A percentile compares a stretch with the other conserved stretches of the same genome.
Conservation (phyloP, 2,113 vertebrate genomes). For the Sarotherodon lohbergeri region DNA sequence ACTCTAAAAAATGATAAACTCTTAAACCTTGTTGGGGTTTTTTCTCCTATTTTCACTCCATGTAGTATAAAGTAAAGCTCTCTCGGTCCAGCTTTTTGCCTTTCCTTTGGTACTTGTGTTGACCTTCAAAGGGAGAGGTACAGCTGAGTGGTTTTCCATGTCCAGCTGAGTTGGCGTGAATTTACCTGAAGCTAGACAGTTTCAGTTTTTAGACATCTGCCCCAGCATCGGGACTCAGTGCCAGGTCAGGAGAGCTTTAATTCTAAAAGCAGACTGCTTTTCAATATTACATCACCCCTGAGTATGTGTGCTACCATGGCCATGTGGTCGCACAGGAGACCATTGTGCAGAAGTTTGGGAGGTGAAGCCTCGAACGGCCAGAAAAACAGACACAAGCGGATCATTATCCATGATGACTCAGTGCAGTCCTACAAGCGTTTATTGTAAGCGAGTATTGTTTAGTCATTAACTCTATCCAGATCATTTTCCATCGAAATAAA, state of each 20-base stretch:
- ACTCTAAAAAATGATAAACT: neutral
- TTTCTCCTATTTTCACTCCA: neutral
- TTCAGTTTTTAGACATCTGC: slow-evolving; percentile 21
- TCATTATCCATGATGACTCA: neutral
- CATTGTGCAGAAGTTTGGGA: neutral
- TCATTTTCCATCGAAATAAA: neutral
- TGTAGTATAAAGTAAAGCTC: neutral
- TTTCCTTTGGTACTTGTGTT: neutral
- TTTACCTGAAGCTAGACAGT: slow-evolving; percentile 30
- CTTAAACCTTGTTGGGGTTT: rapidly evolving
- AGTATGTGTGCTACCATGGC: neutral
- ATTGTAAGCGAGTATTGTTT: neutral
- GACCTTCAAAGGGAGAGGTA: slow-evolving; percentile 6
- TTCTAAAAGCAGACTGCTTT: slow-evolving; percentile 13
- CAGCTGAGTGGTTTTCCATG: slow-evolving; percentile 56
- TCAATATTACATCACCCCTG: slow-evolving; percentile 21
- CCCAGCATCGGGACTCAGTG: neutral
- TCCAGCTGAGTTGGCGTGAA: slow-evolving; percentile 23
- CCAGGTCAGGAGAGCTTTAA: neutral
- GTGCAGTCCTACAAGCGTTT: neutral
- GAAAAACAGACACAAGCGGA: neutral
- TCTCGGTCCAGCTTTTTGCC: neutral
- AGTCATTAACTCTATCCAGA: neutral
- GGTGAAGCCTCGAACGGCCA: neutral
- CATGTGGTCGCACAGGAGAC: neutral